Evolutionary conservation across 2,797 vertebrate genomes (phyloP), one percentile per base, ranked within the genome.

Genomic region (Alosa sapidissima): DNA sequence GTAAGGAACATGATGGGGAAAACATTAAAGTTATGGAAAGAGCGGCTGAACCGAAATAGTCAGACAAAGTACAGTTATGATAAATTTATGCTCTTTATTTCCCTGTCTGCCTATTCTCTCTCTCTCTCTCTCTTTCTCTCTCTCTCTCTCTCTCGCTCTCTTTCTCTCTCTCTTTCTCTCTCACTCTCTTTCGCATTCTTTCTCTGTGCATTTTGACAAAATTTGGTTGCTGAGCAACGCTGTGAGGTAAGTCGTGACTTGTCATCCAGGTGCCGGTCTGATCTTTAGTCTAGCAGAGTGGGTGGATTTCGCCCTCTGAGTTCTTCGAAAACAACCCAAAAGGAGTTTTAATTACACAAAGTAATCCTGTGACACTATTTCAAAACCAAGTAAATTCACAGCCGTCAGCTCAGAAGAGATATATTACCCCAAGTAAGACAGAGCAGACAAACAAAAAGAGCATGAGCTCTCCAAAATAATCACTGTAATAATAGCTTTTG

Each of bases 211-310:
- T 78, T 78, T 47, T 47, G 41, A 78, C 41, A 47, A 47, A 45
- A 47, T 78, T 45, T 78, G 72, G 41, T 78, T 78, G 41, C 72
- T 47, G 41, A 78, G 72, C 72, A 47, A 78, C 72, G 6, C 33
- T 75, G 41, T 45, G 72, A 78, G 72, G 14, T 4, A 41, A 14
- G 68, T 78, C 72, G 36, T 78, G 41, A 78, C 72, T 72, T 72
- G 65, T 11, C 65, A 72, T 36, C 65, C 41, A 36, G 65, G 65
- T 47, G 16, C 36, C 8, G 36, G 41, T 16, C 16, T 19, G 41
- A 21, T 45, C 72, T 47, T 19, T 14, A 78, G 72, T 47, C 72
- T 47, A 47, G 14, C 5, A 8, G 16, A 19, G 41, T 78, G 41
- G 72, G 72, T 1, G 16, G 36, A 51, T 51, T 11, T 9, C 41